phyloP scores from a whole-genome alignment of 2,888 invertebrate genomes.

The Meandrusa payeni region DNA sequence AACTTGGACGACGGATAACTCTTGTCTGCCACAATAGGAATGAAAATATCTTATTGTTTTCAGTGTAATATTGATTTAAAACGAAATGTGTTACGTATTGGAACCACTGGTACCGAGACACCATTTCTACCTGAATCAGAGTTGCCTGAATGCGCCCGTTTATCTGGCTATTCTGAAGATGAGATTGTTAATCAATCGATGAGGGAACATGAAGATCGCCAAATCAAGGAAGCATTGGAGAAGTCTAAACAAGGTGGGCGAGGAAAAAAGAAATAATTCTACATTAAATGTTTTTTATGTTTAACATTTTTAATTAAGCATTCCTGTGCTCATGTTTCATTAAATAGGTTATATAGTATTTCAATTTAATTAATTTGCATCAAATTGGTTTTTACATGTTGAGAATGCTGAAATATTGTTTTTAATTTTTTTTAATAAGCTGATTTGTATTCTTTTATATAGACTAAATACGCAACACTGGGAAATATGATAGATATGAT shows the following conservation, averaged over 20 bases:
- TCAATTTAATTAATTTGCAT: no score
- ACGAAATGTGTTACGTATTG: slow-evolving; percentile 92
- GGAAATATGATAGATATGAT: no score
- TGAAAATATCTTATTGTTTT: no score
- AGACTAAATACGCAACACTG: no score
- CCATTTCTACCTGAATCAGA: slow-evolving; percentile 89
- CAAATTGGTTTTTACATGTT: no score
- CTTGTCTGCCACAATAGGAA: no score
- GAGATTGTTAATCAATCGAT: slow-evolving; percentile 71
- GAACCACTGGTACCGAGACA: slow-evolving; percentile 96
- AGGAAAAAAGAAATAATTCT: slow-evolving; percentile 52
- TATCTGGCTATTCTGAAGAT: slow-evolving; percentile 85
- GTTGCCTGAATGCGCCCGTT: slow-evolving; percentile 87
- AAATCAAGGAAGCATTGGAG: slow-evolving; percentile 86
- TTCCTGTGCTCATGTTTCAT: background rate
- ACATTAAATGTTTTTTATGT: background rate
- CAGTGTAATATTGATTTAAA: slow-evolving; percentile 96
- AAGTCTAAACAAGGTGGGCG: slow-evolving; percentile 83
- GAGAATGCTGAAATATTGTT: no score
- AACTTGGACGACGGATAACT: no score
- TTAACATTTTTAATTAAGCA: slow-evolving; percentile 3
- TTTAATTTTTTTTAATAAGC: no score
- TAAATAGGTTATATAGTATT: no score
- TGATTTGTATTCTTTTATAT: no score
- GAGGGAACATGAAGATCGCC: slow-evolving; percentile 84